These are phyloP conservation scores for Hyperoplus immaculatus DNA, from an alignment of 2,797 vertebrate species.

Conservation along the genomic window DNA sequence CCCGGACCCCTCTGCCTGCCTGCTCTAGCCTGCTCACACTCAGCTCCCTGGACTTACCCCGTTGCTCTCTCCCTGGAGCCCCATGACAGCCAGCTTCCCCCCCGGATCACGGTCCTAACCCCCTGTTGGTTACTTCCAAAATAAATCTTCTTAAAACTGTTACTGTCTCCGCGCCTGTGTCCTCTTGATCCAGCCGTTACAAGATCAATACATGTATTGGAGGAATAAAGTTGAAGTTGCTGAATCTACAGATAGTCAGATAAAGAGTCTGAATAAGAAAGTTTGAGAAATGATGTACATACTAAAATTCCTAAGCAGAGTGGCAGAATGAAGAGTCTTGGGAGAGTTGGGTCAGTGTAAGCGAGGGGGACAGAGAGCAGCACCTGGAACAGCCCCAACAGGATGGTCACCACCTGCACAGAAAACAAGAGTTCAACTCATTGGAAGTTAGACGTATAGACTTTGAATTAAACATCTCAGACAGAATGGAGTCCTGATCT, in stretches of 20 bases:
- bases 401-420: conserved; percentile 78
- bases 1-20: too few species aligned
- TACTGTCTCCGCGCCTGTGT: too few species aligned
- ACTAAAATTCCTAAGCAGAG: conserved; percentile 77
- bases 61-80: too few species aligned
- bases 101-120: too few species aligned
- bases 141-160: too few species aligned
- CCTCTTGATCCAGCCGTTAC: too few species aligned
- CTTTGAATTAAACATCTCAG: not conserved
- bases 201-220: not conserved
- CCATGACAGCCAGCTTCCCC: too few species aligned
- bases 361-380: conserved; percentile 72
- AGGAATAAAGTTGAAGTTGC: not conserved
- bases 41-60: too few species aligned
- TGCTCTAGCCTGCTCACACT: too few species aligned
- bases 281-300: conserved; percentile 36
- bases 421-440: not conserved
- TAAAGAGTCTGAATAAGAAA: not conserved
- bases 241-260: not conserved
- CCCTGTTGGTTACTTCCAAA: too few species aligned
- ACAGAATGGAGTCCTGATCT: conserved; percentile 38
- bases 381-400: conserved; percentile 81
- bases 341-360: conserved; percentile 18
- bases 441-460: not conserved
- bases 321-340: conserved; percentile 71